Percentiles rank a stretch among this genome's conserved stretches.
phyloP scores from a whole-genome alignment of 2,113 vertebrate genomes.

The Percina caprodes region DNA sequence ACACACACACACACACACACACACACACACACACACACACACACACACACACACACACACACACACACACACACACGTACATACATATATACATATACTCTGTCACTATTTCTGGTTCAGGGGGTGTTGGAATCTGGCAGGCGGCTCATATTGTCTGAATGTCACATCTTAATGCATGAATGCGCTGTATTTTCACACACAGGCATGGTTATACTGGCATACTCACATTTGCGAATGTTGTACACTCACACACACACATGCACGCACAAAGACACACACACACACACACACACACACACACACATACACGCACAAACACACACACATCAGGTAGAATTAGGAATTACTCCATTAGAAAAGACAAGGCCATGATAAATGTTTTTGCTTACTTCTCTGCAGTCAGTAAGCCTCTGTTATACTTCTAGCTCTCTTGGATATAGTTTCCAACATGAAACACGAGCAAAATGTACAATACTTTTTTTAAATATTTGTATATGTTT shows the following conservation, averaged over 20 bases:
- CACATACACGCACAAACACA: background rate
- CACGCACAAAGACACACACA: background rate
- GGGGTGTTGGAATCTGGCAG: conserved; percentile 39
- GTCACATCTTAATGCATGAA: conserved; percentile 66
- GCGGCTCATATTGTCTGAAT: conserved; percentile 54
- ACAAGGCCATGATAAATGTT: background rate
- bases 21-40: background rate
- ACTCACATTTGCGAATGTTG: conserved; percentile 12
- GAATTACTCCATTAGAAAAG: conserved; percentile 5
- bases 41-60: background rate
- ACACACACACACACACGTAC: background rate
- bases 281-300: background rate
- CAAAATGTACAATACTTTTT: background rate
- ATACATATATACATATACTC: background rate
- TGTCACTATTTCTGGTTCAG: conserved; percentile 49
- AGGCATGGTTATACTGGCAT: conserved; percentile 8
- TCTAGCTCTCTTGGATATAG: background rate
- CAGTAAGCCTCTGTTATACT: background rate
- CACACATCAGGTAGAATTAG: conserved; percentile 8
- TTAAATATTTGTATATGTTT: background rate
- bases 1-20: conserved; percentile 13
- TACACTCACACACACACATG: background rate
- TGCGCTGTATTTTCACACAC: conserved; percentile 40
- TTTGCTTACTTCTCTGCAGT: background rate
- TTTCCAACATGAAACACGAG: background rate